phyloP scores from a whole-genome alignment of 2,113 vertebrate genomes.

The Lamprologus ornatipinnis region DNA sequence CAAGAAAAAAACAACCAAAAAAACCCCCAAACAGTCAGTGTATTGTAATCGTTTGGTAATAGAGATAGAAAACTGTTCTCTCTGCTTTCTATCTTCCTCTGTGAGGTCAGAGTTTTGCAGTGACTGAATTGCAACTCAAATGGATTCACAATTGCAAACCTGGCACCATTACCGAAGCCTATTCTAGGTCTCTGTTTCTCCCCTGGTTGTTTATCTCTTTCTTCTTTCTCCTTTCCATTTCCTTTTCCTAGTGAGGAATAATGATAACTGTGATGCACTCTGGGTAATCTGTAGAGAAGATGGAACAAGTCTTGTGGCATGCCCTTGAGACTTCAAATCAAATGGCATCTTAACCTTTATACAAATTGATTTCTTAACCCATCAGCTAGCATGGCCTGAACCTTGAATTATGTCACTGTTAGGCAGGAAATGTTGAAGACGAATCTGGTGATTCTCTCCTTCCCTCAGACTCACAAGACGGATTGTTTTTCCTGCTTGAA shows the following conservation, averaged over 20 bases:
- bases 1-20: neutral
- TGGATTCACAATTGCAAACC: constrained; percentile 41
- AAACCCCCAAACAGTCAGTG: rapidly evolving
- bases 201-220: neutral
- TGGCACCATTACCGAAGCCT: neutral
- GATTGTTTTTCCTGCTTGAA: constrained; percentile 24
- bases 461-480: neutral
- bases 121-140: constrained; percentile 42
- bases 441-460: neutral
- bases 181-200: neutral
- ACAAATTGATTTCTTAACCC: constrained; percentile 55
- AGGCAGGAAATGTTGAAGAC: neutral
- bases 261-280: constrained; percentile 51
- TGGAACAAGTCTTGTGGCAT: constrained; percentile 7
- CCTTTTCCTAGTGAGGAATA: neutral
- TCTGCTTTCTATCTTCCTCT: neutral
- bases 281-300: constrained; percentile 49
- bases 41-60: neutral
- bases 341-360: constrained; percentile 47
- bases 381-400: neutral
- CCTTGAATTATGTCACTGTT: neutral
- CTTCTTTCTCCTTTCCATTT: neutral
- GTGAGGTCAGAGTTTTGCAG: neutral
- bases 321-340: constrained; percentile 58
- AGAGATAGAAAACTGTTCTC: neutral